These are phyloP conservation scores for Drosophila pruinosa DNA, from an alignment of 1,140 invertebrate species.

Conservation along the genomic window DNA sequence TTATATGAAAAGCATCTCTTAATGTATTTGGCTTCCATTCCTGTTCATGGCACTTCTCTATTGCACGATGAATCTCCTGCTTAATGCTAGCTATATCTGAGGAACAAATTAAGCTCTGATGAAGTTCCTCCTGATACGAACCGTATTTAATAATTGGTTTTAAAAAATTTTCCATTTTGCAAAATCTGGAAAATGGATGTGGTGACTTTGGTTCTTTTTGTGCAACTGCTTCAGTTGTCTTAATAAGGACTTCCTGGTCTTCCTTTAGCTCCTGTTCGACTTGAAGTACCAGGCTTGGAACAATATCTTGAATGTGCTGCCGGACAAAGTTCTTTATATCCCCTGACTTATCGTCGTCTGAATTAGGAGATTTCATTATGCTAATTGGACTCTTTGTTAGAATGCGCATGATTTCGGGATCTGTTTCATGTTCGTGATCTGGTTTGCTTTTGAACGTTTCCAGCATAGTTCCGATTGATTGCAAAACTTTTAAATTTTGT, in stretches of 20 bases:
- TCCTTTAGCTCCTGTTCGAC: slow-evolving; percentile 78
- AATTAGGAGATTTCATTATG: slow-evolving; percentile 24
- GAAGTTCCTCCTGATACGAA: slow-evolving; percentile 62
- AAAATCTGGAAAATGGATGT: slow-evolving; percentile 40
- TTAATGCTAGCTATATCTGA: slow-evolving; percentile 74
- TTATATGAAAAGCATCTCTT: slow-evolving; percentile 38
- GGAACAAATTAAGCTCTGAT: slow-evolving; percentile 62
- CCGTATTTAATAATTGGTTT: slow-evolving; percentile 65
- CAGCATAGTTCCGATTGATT: slow-evolving; percentile 76
- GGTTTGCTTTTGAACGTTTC: slow-evolving; percentile 60
- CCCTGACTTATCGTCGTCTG: slow-evolving; percentile 26
- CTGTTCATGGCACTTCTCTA: slow-evolving; percentile 50
- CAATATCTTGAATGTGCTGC: slow-evolving; percentile 82
- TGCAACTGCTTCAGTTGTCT: neutral
- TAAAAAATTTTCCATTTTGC: slow-evolving; percentile 76
- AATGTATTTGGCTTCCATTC: slow-evolving; percentile 56
- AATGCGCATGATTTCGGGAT: slow-evolving; percentile 75
- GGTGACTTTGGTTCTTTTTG: slow-evolving; percentile 19
- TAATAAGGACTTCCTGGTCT: neutral
- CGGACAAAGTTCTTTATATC: slow-evolving; percentile 80
- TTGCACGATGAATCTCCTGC: slow-evolving; percentile 64
- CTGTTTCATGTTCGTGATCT: slow-evolving; percentile 66
- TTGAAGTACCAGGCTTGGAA: slow-evolving; percentile 81
- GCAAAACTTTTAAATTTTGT: slow-evolving; percentile 73
- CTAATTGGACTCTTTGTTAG: slow-evolving; percentile 78